A percentile compares a stretch with the other conserved stretches of the same genome.
Conservation (phyloP, 2,113 vertebrate genomes). For the Rissa tridactyla region DNA sequence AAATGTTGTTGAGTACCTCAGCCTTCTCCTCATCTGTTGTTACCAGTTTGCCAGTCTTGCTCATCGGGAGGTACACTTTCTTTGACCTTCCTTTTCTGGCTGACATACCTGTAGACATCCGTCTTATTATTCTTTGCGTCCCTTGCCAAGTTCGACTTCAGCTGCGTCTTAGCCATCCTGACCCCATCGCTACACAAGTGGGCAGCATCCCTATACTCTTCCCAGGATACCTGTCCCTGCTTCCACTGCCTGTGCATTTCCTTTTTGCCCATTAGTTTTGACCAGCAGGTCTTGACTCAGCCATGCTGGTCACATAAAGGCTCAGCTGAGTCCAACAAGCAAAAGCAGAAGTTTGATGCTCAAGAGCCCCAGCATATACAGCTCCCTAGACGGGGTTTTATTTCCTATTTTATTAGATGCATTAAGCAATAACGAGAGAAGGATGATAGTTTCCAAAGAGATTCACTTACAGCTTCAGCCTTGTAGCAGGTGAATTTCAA, state of each 20-base stretch:
- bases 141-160: background rate
- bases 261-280: background rate
- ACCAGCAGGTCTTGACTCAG: background rate
- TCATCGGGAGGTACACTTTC: background rate
- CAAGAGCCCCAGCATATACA: background rate
- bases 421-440: background rate
- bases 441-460: background rate
- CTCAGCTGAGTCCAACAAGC: slow-evolving; percentile 1
- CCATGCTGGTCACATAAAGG: background rate
- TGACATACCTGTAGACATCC: background rate
- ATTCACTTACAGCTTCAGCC: background rate
- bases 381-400: background rate
- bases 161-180: background rate
- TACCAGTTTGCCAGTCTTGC: background rate
- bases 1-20: background rate
- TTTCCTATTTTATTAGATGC: background rate
- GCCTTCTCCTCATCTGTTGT: background rate
- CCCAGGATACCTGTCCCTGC: background rate
- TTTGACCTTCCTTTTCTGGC: background rate
- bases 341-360: background rate
- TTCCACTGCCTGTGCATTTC: background rate
- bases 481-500: background rate
- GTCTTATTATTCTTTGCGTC: background rate
- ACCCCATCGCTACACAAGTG: background rate
- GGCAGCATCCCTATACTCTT: background rate